Percentiles rank a stretch among this genome's conserved stretches.
These are phyloP conservation scores for Eumacrocentrus americanus DNA, from an alignment of 2,888 invertebrate genomes.

Conservation along the genomic window DNA sequence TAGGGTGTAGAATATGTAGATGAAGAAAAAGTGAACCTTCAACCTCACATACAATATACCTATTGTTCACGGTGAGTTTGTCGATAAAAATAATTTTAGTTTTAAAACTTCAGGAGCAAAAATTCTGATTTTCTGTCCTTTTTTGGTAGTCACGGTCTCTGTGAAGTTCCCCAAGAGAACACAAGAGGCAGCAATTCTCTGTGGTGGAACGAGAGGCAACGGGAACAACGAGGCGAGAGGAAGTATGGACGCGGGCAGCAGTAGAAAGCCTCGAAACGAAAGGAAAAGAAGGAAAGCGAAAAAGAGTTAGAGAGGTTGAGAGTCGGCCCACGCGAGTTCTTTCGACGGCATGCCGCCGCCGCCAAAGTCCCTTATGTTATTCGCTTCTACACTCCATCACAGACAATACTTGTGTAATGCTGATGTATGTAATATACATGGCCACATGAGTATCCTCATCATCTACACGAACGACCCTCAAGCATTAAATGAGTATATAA, in stretches of 20 bases:
- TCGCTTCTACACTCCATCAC: too few species aligned
- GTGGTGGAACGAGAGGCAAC: constrained; percentile 29
- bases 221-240: constrained; percentile 20
- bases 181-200: constrained; percentile 2
- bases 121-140: too few species aligned
- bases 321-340: constrained; percentile 32
- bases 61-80: too few species aligned
- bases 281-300: constrained; percentile 19
- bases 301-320: too few species aligned
- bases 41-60: too few species aligned
- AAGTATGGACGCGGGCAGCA: constrained; percentile 7
- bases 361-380: constrained; percentile 32
- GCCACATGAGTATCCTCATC: constrained; percentile 1
- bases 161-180: background rate
- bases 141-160: background rate
- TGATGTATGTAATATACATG: background rate
- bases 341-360: constrained; percentile 21
- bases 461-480: background rate
- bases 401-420: constrained; percentile 28
- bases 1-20: too few species aligned
- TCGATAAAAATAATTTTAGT: too few species aligned
- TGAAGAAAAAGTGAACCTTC: too few species aligned
- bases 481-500: background rate
- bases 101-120: too few species aligned
- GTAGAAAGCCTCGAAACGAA: constrained; percentile 5